Conservation (phyloP, 2,888 invertebrate genomes). For the Stenichneumon culpator region DNA sequence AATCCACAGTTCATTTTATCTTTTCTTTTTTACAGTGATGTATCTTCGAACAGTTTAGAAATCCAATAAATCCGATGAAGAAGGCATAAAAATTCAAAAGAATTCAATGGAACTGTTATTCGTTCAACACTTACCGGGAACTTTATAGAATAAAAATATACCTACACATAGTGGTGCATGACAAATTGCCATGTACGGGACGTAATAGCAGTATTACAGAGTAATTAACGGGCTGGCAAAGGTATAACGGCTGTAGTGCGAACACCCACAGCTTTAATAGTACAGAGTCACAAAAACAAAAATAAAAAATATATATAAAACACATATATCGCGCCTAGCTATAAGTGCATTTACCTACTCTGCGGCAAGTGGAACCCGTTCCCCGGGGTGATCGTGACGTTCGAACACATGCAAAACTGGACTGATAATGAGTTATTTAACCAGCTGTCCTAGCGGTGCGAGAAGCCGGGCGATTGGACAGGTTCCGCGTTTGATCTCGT, state of each 20-base stretch:
- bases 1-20: too few relatives aligned
- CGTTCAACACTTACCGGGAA: background rate
- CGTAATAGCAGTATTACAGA: background rate
- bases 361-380: constrained; percentile 53
- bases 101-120: background rate
- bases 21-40: too few relatives aligned
- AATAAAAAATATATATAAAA: constrained; percentile 9
- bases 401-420: constrained; percentile 37
- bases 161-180: background rate
- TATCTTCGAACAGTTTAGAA: too few relatives aligned
- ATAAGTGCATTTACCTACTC: constrained; percentile 57
- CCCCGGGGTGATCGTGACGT: constrained; percentile 52
- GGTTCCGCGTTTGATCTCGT: constrained; percentile 44
- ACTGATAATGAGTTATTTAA: constrained; percentile 48
- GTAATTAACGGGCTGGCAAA: constrained; percentile 23
- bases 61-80: too few relatives aligned
- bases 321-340: constrained; percentile 5
- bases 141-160: background rate
- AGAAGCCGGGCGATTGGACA: background rate
- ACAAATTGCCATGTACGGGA: background rate
- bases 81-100: too few relatives aligned
- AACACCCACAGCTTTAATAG: constrained; percentile 1
- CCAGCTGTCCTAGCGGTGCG: background rate
- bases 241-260: constrained; percentile 26
- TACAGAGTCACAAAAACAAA: background rate